Base-by-base conservation (phyloP, 2,113 vertebrate species). In the Furnarius figulus region DNA sequence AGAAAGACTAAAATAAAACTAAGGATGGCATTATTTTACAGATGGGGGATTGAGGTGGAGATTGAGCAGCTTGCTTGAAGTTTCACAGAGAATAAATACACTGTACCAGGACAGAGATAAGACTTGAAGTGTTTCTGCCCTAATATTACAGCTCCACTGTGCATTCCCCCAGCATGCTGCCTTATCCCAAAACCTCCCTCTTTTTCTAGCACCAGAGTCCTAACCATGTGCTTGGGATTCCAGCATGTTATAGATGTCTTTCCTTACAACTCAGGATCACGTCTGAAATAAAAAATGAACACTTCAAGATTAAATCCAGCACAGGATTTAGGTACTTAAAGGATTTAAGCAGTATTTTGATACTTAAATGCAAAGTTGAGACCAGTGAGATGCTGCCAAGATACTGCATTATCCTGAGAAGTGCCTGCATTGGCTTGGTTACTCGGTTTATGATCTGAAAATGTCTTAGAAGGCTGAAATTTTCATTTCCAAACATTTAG, bases 281-380 rank as follows among this genome's bases (percentile, higher is more conserved):
- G 3, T 94, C 90, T 96, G 14, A 94, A 97, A 92, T 96, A 95
- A 94, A 94, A 92, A 94, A 96, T 90, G 79, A 96, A 95, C 74
- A 92, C 88, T 93, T 95, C 90, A 90, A 95, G 91, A 96, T 96
- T 95, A 97, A 96, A 96, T 96, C 96, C 95, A 95, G 93, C 55
- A 63, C 80, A 87, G 95, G 94, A 96, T 96, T 97, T 97, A 95
- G 80, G 91, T 95, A 89, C 96, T 97, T 96, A 96, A 92, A 90
- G 94, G 96, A 97, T 96, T 95, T 97, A 93, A 87, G 84, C 22
- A 86, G 93, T 74, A 95, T 95, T 97, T 95, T 95, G 95, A 95
- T 95, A 92, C 93, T 95, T 96, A 95, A 96, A 93, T 84, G 83
- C 86, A 78, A 95, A 90, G 61, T 91, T 95, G 93, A 95, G 86